phyloP scores from a whole-genome alignment of 2,113 vertebrate genomes.

The Megaptera novaeangliae region DNA sequence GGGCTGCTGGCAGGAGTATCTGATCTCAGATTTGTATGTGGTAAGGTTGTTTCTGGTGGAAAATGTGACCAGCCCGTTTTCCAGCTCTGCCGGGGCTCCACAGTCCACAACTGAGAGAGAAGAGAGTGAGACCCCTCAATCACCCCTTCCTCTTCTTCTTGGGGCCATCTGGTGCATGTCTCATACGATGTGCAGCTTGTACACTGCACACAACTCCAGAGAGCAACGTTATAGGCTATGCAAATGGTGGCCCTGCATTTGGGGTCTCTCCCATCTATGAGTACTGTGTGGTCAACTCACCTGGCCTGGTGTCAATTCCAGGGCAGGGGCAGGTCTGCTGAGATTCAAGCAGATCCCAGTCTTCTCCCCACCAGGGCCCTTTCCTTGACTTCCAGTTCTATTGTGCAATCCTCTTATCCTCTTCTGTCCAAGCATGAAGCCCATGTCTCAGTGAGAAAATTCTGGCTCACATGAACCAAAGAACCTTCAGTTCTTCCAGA shows the following conservation, averaged over 20 bases:
- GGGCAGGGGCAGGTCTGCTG: not conserved
- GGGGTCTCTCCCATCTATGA: not conserved
- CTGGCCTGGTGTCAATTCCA: not conserved
- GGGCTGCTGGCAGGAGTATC: constrained; percentile 85
- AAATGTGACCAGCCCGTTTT: constrained; percentile 85
- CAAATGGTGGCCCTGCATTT: not conserved
- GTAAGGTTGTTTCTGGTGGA: constrained; percentile 87
- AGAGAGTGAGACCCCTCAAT: not conserved
- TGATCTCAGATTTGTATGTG: constrained; percentile 84
- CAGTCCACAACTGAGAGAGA: constrained; percentile 90
- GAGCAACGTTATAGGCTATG: not conserved
- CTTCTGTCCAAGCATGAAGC: not conserved
- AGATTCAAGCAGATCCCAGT: not conserved
- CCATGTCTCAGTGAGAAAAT: not conserved
- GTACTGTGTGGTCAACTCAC: not conserved
- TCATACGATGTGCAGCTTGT: not conserved
- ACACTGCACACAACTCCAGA: not conserved
- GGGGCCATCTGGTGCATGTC: not conserved
- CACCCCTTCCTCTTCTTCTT: not conserved
- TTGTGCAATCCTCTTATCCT: not conserved
- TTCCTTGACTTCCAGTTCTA: not conserved
- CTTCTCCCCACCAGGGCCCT: not conserved
- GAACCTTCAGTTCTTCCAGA: not conserved
- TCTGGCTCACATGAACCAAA: not conserved
- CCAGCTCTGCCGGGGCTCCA: constrained; percentile 81